A percentile compares a stretch with the other conserved stretches of the same genome.
Conservation (phyloP, 2,113 vertebrate genomes). For the Suncus etruscus region DNA sequence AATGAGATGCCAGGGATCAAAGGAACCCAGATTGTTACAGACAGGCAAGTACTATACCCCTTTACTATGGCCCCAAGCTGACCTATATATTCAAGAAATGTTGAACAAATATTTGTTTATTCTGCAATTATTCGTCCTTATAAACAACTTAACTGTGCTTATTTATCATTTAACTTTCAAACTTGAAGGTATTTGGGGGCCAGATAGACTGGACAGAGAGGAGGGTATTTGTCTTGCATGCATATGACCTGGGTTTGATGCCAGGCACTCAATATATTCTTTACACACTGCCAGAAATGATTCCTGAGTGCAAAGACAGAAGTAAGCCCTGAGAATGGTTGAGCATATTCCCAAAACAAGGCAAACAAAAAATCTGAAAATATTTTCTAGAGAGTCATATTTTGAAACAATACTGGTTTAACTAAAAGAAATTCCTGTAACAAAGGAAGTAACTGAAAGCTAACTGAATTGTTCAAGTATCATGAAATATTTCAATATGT, state of each 20-base stretch:
- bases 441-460: background rate
- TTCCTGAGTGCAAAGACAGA: no score
- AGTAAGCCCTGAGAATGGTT: no score
- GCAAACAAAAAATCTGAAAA: background rate
- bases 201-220: no score
- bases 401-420: background rate
- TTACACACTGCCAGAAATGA: no score
- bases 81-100: conserved; percentile 12
- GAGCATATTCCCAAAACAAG: no score
- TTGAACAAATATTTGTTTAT: background rate
- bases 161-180: conserved; percentile 8
- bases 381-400: background rate
- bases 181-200: no score
- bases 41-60: no score
- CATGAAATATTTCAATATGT: background rate
- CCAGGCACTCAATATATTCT: no score
- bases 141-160: background rate
- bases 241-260: no score
- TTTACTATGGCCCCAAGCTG: background rate
- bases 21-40: no score
- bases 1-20: no score
- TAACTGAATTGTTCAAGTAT: conserved; percentile 16
- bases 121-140: background rate
- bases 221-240: no score
- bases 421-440: background rate